Evolutionary conservation across 1,140 invertebrate genomes (phyloP).

Genomic region (Bombus turneri): DNA sequence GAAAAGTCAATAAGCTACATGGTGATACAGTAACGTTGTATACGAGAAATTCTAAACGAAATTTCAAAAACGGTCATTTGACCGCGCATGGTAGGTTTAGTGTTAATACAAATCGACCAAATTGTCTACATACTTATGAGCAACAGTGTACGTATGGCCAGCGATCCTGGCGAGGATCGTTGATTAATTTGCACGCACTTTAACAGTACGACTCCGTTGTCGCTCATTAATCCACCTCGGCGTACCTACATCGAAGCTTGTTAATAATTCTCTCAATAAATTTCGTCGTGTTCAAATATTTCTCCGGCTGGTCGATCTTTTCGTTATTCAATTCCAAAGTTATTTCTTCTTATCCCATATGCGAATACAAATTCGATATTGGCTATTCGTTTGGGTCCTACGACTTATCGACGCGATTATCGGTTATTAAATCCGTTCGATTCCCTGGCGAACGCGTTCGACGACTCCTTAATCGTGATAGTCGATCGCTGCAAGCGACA

Average conservation of each 20-base stretch:
- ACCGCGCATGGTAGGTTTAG: no score
- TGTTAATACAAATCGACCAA: no score
- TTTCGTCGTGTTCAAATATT: neutral
- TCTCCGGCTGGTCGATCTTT: neutral
- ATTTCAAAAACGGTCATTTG: no score
- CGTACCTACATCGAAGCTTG: slow-evolving; percentile 37
- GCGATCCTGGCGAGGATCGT: no score
- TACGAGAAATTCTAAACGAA: no score
- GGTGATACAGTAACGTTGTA: no score
- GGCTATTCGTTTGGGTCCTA: slow-evolving; percentile 14
- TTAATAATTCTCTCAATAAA: slow-evolving; percentile 27
- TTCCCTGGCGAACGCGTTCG: slow-evolving; percentile 37
- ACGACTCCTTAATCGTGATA: slow-evolving; percentile 51
- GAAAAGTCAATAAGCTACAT: no score
- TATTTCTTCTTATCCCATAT: neutral
- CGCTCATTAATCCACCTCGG: slow-evolving; percentile 38
- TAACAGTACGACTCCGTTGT: slow-evolving; percentile 40
- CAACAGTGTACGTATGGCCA: no score
- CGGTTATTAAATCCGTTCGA: slow-evolving; percentile 28
- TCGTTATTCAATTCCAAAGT: neutral
- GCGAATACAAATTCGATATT: slow-evolving; percentile 4
- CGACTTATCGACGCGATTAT: slow-evolving; percentile 37
- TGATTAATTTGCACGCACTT: slow-evolving; percentile 72
- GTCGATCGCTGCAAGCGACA: slow-evolving; percentile 38
- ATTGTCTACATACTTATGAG: no score